Evolutionary conservation across 2,888 invertebrate species (phyloP).

Genomic region (Tortricodes alternella): DNA sequence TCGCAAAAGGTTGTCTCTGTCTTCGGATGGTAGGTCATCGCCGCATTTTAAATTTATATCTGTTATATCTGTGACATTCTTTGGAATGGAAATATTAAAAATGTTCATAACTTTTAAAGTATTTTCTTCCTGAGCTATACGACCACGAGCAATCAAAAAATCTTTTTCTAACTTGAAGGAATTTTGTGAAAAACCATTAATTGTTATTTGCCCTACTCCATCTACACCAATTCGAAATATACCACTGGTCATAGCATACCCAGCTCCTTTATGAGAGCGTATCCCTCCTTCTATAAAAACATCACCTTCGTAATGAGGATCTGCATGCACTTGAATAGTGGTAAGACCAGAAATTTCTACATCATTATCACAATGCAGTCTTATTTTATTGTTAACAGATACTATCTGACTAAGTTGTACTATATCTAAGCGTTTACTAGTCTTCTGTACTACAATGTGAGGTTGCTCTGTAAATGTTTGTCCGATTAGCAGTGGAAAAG

Average conservation of each 20-base stretch:
- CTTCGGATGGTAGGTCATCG: not conserved
- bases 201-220: not conserved
- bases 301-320: not conserved
- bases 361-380: not conserved
- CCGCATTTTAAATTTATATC: not conserved
- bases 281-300: not conserved
- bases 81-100: not conserved
- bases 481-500: slow-evolving; percentile 1
- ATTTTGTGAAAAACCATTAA: not conserved
- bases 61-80: not conserved
- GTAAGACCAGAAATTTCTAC: not conserved
- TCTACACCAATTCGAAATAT: not conserved
- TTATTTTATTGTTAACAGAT: not conserved
- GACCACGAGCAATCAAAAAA: not conserved
- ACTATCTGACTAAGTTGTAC: not conserved
- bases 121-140: not conserved
- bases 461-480: slow-evolving; percentile 8
- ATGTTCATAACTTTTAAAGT: not conserved
- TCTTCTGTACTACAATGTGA: not conserved
- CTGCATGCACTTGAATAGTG: not conserved
- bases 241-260: not conserved
- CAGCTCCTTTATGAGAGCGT: not conserved
- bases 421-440: not conserved
- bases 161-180: not conserved
- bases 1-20: not conserved